Conservation (phyloP, 30 jellyfish, hydroid and myxozoan genomes). For the Turritopsis dohrnii region DNA sequence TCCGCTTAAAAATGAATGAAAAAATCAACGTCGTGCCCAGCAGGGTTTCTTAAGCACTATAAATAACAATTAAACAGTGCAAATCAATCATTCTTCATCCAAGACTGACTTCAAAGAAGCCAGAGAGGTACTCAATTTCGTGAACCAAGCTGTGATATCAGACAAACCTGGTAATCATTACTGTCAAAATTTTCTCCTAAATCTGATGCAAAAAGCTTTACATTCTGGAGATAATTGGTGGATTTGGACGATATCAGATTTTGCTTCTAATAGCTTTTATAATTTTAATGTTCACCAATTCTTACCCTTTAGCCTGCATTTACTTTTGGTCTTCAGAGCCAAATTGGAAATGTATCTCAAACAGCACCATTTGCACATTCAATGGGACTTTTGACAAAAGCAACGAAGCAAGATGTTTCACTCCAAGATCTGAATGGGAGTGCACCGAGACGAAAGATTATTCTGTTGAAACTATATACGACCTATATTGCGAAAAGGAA, state of each 20-base stretch:
- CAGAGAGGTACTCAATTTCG: no score
- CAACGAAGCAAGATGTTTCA: constrained; percentile 24
- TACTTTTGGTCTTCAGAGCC: not conserved
- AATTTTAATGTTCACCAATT: not conserved
- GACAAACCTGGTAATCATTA: no score
- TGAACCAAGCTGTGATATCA: no score
- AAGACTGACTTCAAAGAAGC: no score
- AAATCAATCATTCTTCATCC: no score
- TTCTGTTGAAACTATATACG: constrained; percentile 61
- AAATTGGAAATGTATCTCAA: not conserved
- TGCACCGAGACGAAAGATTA: constrained; percentile 32
- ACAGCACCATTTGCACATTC: constrained; percentile 1
- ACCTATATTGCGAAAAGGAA: constrained; percentile 48
- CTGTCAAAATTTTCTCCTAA: no score
- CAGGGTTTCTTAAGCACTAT: no score
- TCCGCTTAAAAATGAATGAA: no score
- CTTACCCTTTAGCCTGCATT: not conserved
- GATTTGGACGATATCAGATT: not conserved
- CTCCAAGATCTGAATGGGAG: constrained; percentile 63
- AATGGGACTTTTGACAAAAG: constrained; percentile 24
- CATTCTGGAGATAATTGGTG: not conserved
- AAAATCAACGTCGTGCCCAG: no score
- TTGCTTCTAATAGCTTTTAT: not conserved
- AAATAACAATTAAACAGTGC: no score
- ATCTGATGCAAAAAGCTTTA: no score